Base-by-base conservation (phyloP, 2,113 vertebrate genomes). In the Baryphthengus martii region DNA sequence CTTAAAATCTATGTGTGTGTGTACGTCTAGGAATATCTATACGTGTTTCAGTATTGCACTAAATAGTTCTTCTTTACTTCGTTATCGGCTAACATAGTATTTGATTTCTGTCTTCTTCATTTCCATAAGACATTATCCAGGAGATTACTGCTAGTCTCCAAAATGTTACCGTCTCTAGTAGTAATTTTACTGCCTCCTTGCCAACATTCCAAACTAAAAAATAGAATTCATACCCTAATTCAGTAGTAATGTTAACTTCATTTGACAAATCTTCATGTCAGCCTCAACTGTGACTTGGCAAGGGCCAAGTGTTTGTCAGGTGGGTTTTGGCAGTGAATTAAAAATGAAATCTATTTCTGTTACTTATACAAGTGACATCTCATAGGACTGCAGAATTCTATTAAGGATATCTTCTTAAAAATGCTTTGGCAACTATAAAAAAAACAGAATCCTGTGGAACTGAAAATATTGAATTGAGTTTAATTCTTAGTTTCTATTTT, bases 281-380 rank as follows among this genome's bases (percentile, higher is more conserved):
- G 65, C 37, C 94, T 96, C 65, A 35, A 67, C 59, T 93, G 26
- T 92, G 35, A 94, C 16, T 95, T 76, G 62, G 65, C 65, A 94
- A 96, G 96, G 44, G 33, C 71, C 88, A 96, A 82, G 8, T 40
- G 50, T 71, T 96, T 96, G 62, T 95, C 85, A 94, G 95, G 93
- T 86, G 55, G 49, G 53, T 94, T 94, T 97, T 97, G 92, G 65
- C 79, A 96, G 23, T 29, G 65, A 42, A 91, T 93, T 86, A 86
- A 95, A 97, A 95, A 61, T 66, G 20, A 90, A 96, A 95, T 91
- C 47, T 95, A 78, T 97, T 93, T 77, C 52, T 96, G 59, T 83
- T 93, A 89, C 42, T 70, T 23, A 68, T 80, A 23, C 70, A 91
- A 88, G 17, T 55, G 73, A 10, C 17, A 53, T 92, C 95, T 95